Evolutionary conservation across 2,888 invertebrate species (phyloP).

Genomic region (Athalia rosae): DNA sequence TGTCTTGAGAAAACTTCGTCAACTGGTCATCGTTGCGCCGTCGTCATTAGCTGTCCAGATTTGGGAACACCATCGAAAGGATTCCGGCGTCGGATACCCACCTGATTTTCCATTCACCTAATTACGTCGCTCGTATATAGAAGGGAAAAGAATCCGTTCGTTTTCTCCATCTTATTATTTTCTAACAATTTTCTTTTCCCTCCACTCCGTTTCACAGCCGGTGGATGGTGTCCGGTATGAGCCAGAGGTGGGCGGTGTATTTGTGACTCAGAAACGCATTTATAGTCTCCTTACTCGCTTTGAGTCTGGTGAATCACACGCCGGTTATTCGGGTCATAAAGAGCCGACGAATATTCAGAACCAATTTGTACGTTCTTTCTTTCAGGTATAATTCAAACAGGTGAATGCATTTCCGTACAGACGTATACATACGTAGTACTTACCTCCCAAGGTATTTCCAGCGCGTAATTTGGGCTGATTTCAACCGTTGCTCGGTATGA

Average conservation of each 20-base stretch:
- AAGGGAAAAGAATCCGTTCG: not conserved
- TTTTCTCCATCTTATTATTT: not conserved
- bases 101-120: not conserved
- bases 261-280: slow-evolving; percentile 34
- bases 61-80: no score
- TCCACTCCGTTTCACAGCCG: not conserved
- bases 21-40: no score
- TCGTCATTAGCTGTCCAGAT: no score
- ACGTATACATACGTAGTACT: no score
- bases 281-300: slow-evolving; percentile 36
- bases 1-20: no score
- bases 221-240: not conserved
- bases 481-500: no score
- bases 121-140: not conserved
- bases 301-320: slow-evolving; percentile 36
- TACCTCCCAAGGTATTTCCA: no score
- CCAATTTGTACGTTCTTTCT: not conserved
- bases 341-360: not conserved
- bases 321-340: slow-evolving; percentile 42
- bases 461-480: no score
- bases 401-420: not conserved
- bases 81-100: no score
- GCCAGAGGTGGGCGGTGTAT: slow-evolving; percentile 19
- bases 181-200: not conserved
- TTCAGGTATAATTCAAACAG: not conserved